Evolutionary conservation across 2,888 invertebrate genomes (phyloP).

Genomic region (Drosophila algonquin): DNA sequence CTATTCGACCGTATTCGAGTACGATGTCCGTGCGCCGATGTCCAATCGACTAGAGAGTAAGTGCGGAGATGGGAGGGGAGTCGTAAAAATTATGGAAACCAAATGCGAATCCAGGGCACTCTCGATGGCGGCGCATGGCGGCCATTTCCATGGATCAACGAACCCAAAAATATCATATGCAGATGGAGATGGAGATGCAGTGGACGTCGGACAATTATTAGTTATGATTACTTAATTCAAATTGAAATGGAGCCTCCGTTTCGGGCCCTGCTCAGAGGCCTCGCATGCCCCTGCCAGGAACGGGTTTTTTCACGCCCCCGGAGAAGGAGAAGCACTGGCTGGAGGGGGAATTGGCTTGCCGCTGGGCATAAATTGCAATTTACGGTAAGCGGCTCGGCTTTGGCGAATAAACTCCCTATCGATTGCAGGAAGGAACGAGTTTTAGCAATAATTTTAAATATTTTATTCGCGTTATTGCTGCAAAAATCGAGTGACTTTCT

Average conservation of each 20-base stretch:
- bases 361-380: slow-evolving; percentile 73
- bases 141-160: slow-evolving; percentile 54
- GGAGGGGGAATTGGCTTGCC: slow-evolving; percentile 32
- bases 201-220: slow-evolving; percentile 25
- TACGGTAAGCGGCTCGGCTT: slow-evolving; percentile 66
- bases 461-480: slow-evolving; percentile 52
- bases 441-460: slow-evolving; percentile 61
- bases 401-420: slow-evolving; percentile 39
- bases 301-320: slow-evolving; percentile 35
- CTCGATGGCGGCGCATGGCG: slow-evolving; percentile 18
- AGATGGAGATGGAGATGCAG: slow-evolving; percentile 9
- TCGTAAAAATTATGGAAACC: slow-evolving; percentile 55
- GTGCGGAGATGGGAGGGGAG: slow-evolving; percentile 44
- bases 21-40: not conserved
- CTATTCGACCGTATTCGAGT: slow-evolving; percentile 33
- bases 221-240: slow-evolving; percentile 55
- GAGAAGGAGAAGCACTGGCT: slow-evolving; percentile 7
- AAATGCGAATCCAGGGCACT: slow-evolving; percentile 50
- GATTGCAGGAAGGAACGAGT: slow-evolving; percentile 58
- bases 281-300: slow-evolving; percentile 24
- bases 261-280: not conserved
- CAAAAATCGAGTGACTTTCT: slow-evolving; percentile 24
- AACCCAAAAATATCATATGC: slow-evolving; percentile 41
- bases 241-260: slow-evolving; percentile 33
- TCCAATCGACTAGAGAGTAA: slow-evolving; percentile 17